phyloP scores from a whole-genome alignment of 2,888 invertebrate species.

The Troides helena region DNA sequence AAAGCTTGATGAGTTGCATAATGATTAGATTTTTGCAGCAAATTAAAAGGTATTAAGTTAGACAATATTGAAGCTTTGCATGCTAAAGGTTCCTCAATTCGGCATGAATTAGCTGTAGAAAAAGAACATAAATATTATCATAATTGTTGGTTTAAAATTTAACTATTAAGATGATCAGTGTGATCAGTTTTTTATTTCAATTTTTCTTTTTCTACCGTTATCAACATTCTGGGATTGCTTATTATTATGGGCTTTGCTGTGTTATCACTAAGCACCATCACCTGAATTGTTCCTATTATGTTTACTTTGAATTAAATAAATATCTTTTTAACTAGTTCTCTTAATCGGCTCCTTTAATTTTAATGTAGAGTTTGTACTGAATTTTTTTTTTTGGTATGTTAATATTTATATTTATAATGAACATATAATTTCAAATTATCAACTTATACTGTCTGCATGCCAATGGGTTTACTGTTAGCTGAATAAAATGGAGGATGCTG shows the following conservation, averaged over 20 bases:
- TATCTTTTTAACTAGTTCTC: no score
- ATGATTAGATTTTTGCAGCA: conserved; percentile 42
- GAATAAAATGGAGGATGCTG: no score
- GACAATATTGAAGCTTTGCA: conserved; percentile 49
- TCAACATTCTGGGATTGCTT: conserved; percentile 9
- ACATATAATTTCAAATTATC: no score
- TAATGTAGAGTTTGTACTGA: no score
- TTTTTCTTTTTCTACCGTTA: conserved; percentile 8
- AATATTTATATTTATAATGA: no score
- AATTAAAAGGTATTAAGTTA: conserved; percentile 32
- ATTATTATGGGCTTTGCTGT: conserved; percentile 2
- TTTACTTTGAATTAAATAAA: no score
- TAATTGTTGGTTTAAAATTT: neutral
- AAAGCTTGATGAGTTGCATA: conserved; percentile 57
- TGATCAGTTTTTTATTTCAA: no score
- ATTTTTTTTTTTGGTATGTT: no score
- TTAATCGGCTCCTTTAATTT: no score
- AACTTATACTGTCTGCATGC: no score
- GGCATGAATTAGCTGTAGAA: conserved; percentile 32
- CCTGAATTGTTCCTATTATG: neutral
- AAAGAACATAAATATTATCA: neutral
- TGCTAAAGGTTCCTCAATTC: conserved; percentile 35
- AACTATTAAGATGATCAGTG: neutral
- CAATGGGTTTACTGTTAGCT: no score
- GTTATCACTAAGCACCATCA: neutral